Conservation (phyloP, 37 sponge, comb jelly and placozoan species). For the Chondrosia reniformis region DNA sequence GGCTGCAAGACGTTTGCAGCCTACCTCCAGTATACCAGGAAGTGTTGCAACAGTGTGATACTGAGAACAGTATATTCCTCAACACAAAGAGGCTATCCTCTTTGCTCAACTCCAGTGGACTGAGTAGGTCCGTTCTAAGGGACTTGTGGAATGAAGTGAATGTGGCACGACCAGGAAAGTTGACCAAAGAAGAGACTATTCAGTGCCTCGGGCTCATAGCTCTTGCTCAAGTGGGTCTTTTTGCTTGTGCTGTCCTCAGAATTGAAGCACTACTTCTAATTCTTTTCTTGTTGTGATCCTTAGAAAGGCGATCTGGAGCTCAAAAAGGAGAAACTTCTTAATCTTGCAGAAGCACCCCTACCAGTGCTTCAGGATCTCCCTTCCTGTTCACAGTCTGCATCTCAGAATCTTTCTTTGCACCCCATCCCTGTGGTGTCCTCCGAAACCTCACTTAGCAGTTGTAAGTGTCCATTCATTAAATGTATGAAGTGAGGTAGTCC, state of each 20-base stretch:
- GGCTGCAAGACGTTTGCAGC: neutral
- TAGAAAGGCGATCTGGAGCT: conserved; percentile 3
- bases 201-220: conserved; percentile 2
- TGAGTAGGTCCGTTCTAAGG: neutral
- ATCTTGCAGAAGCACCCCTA: neutral
- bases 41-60: neutral
- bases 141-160: conserved; percentile 20
- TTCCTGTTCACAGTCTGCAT: too few species aligned
- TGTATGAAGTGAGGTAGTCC: too few species aligned
- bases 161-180: neutral
- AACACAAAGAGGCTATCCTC: neutral
- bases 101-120: neutral
- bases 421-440: too few species aligned
- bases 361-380: too few species aligned
- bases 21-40: neutral
- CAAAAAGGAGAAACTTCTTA: neutral
- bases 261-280: too few species aligned
- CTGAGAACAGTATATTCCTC: neutral
- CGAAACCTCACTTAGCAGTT: too few species aligned
- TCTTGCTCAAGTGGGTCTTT: conserved; percentile 2
- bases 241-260: too few species aligned
- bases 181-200: conserved; percentile 2
- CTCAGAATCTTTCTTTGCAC: too few species aligned
- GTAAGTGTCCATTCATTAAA: too few species aligned
- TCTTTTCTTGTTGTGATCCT: too few species aligned